Conservation (phyloP, 2,888 invertebrate genomes). For the Platynereis dumerilii region DNA sequence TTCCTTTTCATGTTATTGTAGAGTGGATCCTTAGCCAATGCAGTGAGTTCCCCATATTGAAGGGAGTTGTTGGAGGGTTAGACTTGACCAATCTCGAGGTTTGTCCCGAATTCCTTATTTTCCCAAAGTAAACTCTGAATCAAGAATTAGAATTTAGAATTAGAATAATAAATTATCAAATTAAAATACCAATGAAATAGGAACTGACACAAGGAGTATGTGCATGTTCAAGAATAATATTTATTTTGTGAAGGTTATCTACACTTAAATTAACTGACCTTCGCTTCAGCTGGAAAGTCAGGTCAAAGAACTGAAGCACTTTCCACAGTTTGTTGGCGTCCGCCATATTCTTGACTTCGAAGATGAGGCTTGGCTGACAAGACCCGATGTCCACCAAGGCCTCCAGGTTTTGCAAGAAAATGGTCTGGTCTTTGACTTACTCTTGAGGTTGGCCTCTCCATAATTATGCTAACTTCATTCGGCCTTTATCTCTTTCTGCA, state of each 20-base stretch:
- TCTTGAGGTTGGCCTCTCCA: too few relatives aligned
- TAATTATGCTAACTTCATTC: too few relatives aligned
- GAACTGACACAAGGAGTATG: too few relatives aligned
- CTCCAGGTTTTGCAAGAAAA: conserved; percentile 39
- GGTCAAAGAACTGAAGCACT: conserved; percentile 24
- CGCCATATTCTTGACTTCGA: conserved; percentile 22
- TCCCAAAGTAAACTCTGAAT: too few relatives aligned
- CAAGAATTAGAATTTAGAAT: too few relatives aligned
- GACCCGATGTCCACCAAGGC: conserved; percentile 30
- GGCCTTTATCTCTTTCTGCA: too few relatives aligned
- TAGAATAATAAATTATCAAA: too few relatives aligned
- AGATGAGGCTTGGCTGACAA: conserved; percentile 10
- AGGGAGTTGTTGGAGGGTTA: conserved; percentile 46
- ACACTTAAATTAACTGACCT: too few relatives aligned
- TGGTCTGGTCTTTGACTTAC: conserved; percentile 42
- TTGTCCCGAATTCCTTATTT: conserved; percentile 4
- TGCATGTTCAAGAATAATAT: too few relatives aligned
- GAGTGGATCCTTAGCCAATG: conserved; percentile 44
- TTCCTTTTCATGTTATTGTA: conserved; percentile 22
- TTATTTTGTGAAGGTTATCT: too few relatives aligned
- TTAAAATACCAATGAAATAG: too few relatives aligned
- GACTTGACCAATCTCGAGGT: conserved; percentile 42
- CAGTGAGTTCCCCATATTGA: conserved; percentile 39
- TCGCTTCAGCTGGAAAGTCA: conserved; percentile 9
- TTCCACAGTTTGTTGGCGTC: conserved; percentile 15